Evolutionary conservation across 2,888 invertebrate genomes (phyloP), one percentile per base, ranked within the genome.

Genomic region (Agrochola macilenta): DNA sequence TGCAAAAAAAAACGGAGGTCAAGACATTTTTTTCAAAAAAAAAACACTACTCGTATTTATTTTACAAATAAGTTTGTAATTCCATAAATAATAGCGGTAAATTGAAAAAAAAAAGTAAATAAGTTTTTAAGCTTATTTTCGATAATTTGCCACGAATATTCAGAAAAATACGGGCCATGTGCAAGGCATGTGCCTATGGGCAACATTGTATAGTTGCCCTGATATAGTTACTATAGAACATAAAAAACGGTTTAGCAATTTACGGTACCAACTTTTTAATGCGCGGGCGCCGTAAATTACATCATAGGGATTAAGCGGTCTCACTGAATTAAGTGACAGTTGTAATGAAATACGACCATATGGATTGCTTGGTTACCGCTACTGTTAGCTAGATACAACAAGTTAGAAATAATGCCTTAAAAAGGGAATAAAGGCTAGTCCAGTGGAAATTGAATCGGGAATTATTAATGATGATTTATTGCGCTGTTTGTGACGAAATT

Each of bases 311-410:
- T 86, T 86, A 86, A 74, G 35, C 26, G 30, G 17, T 60, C 66
- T 75, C 39, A 75, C 63, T 83, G 86, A 86, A 46, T 84, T 84
- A 86, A 86, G 86, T 86, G 79, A 84, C 87, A 86, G 66, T 43
- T 73, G 43, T 43, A 57, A 84, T 84, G 84, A 86, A 72, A 72
- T 86, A 83, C 63, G 69, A 72, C 84, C 79, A 74, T 70, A 71
- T 82, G 73, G 43, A 77, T 60, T 68, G 57, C 72, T 35, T 1
- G 63, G 61, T 35, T 58, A 74, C 69, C 8, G 43, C 14, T 35
- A 46, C 26, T 57, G 2, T 43, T 66, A 2, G 26, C 57, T 60
- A 69, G 64, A 65, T 70, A 58, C 60, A 65, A 74, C 83, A 52
- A 68, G 66, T 66, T 54, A 4, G 63, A 75, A 74, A 84, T 84